Base-by-base conservation (phyloP, 2,888 invertebrate genomes). In the Colostygia pectinataria region DNA sequence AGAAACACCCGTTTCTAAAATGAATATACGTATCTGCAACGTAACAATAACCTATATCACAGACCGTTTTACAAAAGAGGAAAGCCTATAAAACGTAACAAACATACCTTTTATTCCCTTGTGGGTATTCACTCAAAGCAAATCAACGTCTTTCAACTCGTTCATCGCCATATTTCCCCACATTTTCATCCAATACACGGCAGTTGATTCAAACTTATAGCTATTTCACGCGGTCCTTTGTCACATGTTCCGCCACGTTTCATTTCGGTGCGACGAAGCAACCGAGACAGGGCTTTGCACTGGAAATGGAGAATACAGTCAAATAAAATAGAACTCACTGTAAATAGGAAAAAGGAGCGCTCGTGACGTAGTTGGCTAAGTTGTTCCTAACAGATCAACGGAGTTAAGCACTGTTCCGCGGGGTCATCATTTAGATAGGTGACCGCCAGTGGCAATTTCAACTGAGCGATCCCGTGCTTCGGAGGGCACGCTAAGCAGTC, bases 231-330 rank as follows among this genome's bases (percentile, higher is more conserved):
- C 10, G 24, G 33, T 25, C 29, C 29, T 45, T 50, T 50, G 50
- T 50, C 39, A 43, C 10, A 12, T 13, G 29, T 39, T 25, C 25
- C 18, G 18, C 33, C 29, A 48, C 41, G 36, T 48, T 43, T 39
- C 42, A 42, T 34, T 42, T 31, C 20, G 20, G 4, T 20, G 20
- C 20, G 20, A 15, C 38, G 12, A 33, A 40, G 31, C 42, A 43
- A 38, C 34, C 13, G 49, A 49, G 43, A 39, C 47, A 23, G 34
- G 32, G 28, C 9, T 40, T 41, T 25, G 24, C 25, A 15, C 12
- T 14, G 27, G 33, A 45, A 38, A 38, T 45, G n/a, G 29, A 32
- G 45, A 38, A 45, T 45, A 38, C 15, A 8, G 24, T 44, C 44
- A 44, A 36, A 43, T 29, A 44, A 43, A 42, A 42, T 34, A 5